These are phyloP conservation scores for Drosophila asahinai DNA, from an alignment of 1,140 invertebrate species.

Conservation along the genomic window DNA sequence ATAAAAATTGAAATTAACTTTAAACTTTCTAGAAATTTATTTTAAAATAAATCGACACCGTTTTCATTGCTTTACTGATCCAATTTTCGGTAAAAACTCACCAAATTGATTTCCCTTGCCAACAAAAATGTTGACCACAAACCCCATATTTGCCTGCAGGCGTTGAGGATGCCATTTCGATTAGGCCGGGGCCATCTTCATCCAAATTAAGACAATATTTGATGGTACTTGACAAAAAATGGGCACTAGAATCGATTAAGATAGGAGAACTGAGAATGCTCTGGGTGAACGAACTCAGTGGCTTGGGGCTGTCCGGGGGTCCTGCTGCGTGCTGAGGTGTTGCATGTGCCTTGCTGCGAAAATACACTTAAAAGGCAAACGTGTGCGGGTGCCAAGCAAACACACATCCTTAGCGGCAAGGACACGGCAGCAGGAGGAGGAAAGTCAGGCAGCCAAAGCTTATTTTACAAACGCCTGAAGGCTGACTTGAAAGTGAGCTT, in stretches of 20 bases:
- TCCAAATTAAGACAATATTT: constrained; percentile 14
- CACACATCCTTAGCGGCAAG: constrained; percentile 25
- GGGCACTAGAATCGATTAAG: constrained; percentile 3
- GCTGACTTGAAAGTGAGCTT: constrained; percentile 64
- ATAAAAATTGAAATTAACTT: too few species aligned
- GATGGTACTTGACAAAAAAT: constrained; percentile 11
- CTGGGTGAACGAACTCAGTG: constrained; percentile 35
- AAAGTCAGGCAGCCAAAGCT: constrained; percentile 50
- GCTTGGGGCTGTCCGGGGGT: constrained; percentile 9
- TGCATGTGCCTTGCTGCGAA: constrained; percentile 54
- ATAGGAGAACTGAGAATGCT: background rate
- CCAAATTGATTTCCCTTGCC: background rate
- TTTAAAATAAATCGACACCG: background rate
- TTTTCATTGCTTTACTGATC: too few species aligned
- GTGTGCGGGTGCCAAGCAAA: constrained; percentile 55
- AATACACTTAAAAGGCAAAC: constrained; percentile 41
- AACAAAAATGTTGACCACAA: background rate
- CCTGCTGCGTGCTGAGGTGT: constrained; percentile 54
- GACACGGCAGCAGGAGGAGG: constrained; percentile 19
- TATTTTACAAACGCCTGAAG: constrained; percentile 65
- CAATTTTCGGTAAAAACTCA: too few species aligned
- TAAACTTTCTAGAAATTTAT: too few species aligned
- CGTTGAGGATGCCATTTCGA: constrained; percentile 5
- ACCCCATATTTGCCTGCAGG: background rate
- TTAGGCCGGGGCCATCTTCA: background rate